Percentiles rank a stretch among this genome's conserved stretches.
Conservation (phyloP, 2,113 vertebrate genomes). For the Podarcis raffonei region DNA sequence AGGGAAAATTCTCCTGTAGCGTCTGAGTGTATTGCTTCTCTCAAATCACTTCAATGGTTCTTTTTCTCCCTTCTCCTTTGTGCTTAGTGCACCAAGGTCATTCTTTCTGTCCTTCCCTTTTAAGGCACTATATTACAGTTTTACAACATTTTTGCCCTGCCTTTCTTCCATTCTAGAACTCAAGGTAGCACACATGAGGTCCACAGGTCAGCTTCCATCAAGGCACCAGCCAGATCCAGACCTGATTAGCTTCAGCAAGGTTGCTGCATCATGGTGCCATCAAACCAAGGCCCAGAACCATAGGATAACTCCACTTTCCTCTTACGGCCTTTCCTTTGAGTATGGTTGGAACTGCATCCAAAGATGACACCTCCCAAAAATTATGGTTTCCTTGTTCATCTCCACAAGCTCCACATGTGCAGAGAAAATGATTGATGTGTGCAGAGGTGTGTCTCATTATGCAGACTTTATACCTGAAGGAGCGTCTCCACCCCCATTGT, state of each 20-base stretch:
- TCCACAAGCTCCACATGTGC: not conserved
- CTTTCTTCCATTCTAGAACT: not conserved
- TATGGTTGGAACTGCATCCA: not conserved
- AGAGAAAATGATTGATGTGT: too few relatives aligned
- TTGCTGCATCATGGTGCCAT: not conserved
- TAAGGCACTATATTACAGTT: not conserved
- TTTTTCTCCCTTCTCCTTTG: not conserved
- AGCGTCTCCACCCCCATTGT: too few relatives aligned
- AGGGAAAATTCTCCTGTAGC: not conserved
- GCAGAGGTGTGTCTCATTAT: too few relatives aligned
- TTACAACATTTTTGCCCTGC: rapidly evolving
- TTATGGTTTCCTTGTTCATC: not conserved
- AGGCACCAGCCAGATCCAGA: not conserved
- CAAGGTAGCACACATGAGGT: not conserved
- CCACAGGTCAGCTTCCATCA: not conserved
- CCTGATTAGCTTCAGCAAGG: not conserved
- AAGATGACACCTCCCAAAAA: not conserved
- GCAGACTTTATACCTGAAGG: too few relatives aligned
- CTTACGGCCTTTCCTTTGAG: not conserved
- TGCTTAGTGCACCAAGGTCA: not conserved
- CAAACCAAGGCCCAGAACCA: not conserved
- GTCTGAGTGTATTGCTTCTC: not conserved
- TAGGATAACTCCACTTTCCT: not conserved
- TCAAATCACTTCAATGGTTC: not conserved
- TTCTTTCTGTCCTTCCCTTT: not conserved